phyloP scores from a whole-genome alignment of 2,797 vertebrate genomes.

The Neostethus bicornis region DNA sequence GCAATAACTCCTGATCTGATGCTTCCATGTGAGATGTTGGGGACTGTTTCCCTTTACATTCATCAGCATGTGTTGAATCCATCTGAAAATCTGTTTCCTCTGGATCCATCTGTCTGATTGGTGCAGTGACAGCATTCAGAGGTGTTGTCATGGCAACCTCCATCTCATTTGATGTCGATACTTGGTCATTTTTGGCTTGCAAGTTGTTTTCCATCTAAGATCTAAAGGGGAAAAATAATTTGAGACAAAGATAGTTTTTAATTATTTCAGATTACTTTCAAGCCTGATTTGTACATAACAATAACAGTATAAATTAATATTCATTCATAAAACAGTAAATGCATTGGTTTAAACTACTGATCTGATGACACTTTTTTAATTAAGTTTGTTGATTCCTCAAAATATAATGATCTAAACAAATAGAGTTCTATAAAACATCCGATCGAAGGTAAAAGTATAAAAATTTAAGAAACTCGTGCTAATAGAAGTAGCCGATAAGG shows the following conservation, averaged over 20 bases:
- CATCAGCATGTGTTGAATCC: not conserved
- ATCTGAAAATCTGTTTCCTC: not conserved
- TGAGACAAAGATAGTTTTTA: not conserved
- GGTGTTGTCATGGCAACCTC: constrained; percentile 7
- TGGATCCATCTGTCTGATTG: not conserved
- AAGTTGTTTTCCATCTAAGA: constrained; percentile 18
- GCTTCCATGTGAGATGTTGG: no score
- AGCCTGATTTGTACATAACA: no score
- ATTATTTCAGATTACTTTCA: no score
- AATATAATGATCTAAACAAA: not conserved
- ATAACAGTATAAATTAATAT: not conserved
- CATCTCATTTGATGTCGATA: not conserved
- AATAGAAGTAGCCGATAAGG: not conserved
- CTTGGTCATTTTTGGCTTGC: not conserved
- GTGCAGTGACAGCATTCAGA: not conserved
- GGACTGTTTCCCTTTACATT: no score
- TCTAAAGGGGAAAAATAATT: not conserved
- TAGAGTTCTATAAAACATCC: not conserved
- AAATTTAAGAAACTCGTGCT: not conserved
- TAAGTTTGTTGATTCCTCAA: not conserved
- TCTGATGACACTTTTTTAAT: no score
- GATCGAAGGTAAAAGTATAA: not conserved
- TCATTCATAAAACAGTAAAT: not conserved
- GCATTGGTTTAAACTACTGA: no score
- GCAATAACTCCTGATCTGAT: no score